These are phyloP conservation scores for Axinella damicornis DNA, from an alignment of 37 sponge, comb jelly and placozoan species.

Conservation along the genomic window DNA sequence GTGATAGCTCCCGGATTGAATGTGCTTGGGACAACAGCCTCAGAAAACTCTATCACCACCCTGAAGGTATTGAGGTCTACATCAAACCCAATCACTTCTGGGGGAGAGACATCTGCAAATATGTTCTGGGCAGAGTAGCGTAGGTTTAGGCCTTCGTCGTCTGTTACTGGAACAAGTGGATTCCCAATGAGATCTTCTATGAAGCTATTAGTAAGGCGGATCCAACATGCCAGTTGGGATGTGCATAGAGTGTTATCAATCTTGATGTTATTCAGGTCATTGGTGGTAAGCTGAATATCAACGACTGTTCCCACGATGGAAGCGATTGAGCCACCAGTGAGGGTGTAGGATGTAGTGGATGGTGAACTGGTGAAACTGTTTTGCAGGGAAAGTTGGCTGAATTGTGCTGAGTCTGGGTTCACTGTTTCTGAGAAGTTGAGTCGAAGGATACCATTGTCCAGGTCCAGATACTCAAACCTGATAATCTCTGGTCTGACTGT, in stretches of 20 bases:
- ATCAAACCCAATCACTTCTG: constrained; percentile 60
- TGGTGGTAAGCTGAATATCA: constrained; percentile 39
- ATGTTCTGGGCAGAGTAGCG: constrained; percentile 26
- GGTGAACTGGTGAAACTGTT: not conserved
- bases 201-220: constrained; percentile 51
- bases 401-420: constrained; percentile 32
- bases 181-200: constrained; percentile 58
- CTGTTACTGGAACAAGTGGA: constrained; percentile 24
- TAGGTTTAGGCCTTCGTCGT: not conserved
- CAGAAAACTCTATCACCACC: constrained; percentile 75
- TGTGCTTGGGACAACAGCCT: constrained; percentile 65
- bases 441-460: constrained; percentile 69
- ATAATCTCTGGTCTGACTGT: constrained; percentile 62
- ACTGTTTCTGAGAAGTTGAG: constrained; percentile 85
- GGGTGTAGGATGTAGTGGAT: not conserved
- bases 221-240: constrained; percentile 33
- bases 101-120: constrained; percentile 49
- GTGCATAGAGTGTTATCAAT: constrained; percentile 36
- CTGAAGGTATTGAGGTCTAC: constrained; percentile 71
- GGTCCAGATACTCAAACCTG: constrained; percentile 65
- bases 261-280: constrained; percentile 72
- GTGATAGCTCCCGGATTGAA: constrained; percentile 73
- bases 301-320: constrained; percentile 56
- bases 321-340: constrained; percentile 51
- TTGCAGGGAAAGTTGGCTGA: constrained; percentile 49